Evolutionary conservation across 1,140 invertebrate genomes (phyloP).

Genomic region (Camponotus floridanus): DNA sequence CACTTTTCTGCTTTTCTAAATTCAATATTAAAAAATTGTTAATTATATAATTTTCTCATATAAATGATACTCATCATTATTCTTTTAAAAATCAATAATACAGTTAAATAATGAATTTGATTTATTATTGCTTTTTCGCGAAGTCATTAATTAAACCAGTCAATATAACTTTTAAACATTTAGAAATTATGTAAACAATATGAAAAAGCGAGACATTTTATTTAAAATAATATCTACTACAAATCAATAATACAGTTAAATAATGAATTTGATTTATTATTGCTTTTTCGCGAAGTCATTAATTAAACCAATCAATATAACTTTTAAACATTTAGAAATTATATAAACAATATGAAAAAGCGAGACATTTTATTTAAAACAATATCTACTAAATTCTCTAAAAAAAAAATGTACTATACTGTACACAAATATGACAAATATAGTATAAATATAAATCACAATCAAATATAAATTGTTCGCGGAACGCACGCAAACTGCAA

Average conservation of each 20-base stretch:
- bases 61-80: not conserved
- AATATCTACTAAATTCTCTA: constrained; percentile 17
- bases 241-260: not conserved
- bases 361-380: not conserved
- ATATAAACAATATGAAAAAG: not conserved
- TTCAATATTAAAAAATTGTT: not conserved
- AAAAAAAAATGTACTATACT: not conserved
- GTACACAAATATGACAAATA: not conserved
- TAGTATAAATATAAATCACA: constrained; percentile 1
- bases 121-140: constrained; percentile 1
- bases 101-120: constrained; percentile 27
- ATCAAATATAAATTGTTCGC: constrained; percentile 33
- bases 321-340: not conserved
- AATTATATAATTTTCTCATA: not conserved
- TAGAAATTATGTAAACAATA: not conserved
- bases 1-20: not conserved
- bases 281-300: constrained; percentile 1
- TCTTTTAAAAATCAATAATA: not conserved
- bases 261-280: constrained; percentile 19
- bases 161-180: not conserved
- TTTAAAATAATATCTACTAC: not conserved
- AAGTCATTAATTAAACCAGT: constrained; percentile 12
- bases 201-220: not conserved
- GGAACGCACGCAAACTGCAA: constrained; percentile 41
- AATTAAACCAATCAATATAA: not conserved